Conservation (phyloP, 2,113 vertebrate species). For the Psammodynastes pulverulentus region DNA sequence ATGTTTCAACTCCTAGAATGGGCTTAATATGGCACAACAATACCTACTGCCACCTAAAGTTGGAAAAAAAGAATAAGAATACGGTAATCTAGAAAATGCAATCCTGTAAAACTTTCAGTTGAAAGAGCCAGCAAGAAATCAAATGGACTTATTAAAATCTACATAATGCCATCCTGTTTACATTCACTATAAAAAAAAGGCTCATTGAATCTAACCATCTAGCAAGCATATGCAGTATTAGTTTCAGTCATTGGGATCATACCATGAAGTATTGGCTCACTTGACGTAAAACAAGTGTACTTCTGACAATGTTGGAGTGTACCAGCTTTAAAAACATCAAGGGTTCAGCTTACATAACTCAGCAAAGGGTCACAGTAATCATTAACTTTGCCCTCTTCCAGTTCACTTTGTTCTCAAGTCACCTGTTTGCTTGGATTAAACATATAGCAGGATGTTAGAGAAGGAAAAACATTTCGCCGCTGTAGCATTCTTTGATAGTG, state of each 20-base stretch:
- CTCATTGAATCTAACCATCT: not conserved
- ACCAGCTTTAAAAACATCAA: conserved; percentile 30
- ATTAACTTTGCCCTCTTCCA: conserved; percentile 58
- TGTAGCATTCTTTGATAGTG: conserved; percentile 8
- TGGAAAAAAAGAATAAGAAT: not conserved
- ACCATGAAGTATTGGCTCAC: not conserved
- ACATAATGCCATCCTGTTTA: not conserved
- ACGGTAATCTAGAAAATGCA: not conserved
- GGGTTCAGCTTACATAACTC: conserved; percentile 59
- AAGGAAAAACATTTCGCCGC: conserved; percentile 15
- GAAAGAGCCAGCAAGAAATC: not conserved
- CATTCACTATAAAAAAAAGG: not conserved
- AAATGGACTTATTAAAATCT: not conserved
- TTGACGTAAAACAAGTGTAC: not conserved
- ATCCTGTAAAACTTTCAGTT: not conserved
- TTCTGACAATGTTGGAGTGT: not conserved
- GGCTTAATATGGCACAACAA: not conserved
- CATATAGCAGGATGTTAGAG: conserved; percentile 40
- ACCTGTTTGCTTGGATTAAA: conserved; percentile 64
- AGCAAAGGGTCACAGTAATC: conserved; percentile 51
- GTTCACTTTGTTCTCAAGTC: conserved; percentile 53
- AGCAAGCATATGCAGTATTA: not conserved
- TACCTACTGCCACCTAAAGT: not conserved
- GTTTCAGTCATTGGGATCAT: not conserved
- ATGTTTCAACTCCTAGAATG: not conserved